Conservation (phyloP, 1,140 invertebrate genomes). For the Philaenus spumarius region DNA sequence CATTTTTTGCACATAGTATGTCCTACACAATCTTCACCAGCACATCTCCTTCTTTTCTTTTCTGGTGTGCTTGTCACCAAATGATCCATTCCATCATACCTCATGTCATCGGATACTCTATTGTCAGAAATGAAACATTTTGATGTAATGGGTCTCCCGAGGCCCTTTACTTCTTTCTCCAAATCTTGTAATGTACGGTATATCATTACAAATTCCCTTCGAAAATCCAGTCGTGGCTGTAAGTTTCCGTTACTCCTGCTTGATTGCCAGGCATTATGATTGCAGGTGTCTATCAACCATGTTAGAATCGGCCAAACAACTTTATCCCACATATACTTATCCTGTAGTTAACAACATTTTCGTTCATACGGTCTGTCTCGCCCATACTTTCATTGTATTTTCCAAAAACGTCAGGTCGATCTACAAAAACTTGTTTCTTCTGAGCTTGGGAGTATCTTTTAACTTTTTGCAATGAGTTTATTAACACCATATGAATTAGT, state of each 20-base stretch:
- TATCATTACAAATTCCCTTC: no score
- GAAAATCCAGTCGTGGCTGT: no score
- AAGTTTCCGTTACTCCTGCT: no score
- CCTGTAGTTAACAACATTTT: slow-evolving; percentile 35
- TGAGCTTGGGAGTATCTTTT: slow-evolving; percentile 11
- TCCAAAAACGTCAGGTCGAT: background rate
- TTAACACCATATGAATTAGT: slow-evolving; percentile 13
- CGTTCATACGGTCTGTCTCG: slow-evolving; percentile 36
- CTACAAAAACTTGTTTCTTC: slow-evolving; percentile 7
- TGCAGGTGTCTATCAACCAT: slow-evolving; percentile 31
- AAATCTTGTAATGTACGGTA: slow-evolving; percentile 25
- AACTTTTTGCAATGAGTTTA: slow-evolving; percentile 3
- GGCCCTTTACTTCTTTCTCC: slow-evolving; percentile 3
- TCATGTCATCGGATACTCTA: background rate
- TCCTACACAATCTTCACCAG: background rate
- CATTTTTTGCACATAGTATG: slow-evolving; percentile 13
- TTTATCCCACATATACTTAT: slow-evolving; percentile 36
- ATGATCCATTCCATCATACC: slow-evolving; percentile 16
- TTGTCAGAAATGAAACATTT: background rate
- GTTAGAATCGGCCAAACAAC: slow-evolving; percentile 37
- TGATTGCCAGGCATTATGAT: slow-evolving; percentile 36
- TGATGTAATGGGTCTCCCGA: background rate
- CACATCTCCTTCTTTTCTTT: slow-evolving; percentile 17
- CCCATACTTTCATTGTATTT: slow-evolving; percentile 12
- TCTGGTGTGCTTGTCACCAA: no score